phyloP scores from a whole-genome alignment of 2,113 vertebrate species.

The Clarias magur region DNA sequence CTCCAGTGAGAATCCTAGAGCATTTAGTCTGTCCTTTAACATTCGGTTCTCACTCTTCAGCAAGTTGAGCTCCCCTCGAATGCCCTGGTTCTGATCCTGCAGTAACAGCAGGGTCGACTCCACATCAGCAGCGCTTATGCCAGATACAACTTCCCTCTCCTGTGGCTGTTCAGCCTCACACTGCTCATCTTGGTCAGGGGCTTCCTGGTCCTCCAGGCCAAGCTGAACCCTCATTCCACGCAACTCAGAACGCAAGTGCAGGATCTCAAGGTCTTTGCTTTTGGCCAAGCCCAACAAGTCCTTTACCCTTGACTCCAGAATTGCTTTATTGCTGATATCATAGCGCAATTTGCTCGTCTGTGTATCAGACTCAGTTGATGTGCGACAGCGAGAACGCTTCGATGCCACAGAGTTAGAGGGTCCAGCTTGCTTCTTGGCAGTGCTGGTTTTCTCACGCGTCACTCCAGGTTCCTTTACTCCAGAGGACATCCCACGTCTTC shows the following conservation, averaged over 20 bases:
- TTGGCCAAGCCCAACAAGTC: constrained; percentile 81
- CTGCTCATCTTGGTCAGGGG: constrained; percentile 17
- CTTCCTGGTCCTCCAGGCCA: constrained; percentile 65
- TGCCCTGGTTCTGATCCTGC: constrained; percentile 84
- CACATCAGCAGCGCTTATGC: constrained; percentile 73
- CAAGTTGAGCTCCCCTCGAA: constrained; percentile 83
- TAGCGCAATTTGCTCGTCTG: constrained; percentile 85
- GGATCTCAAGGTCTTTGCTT: constrained; percentile 84
- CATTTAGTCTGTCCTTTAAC: constrained; percentile 86
- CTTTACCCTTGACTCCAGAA: constrained; percentile 81
- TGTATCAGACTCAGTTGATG: constrained; percentile 69
- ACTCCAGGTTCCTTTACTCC: constrained; percentile 77
- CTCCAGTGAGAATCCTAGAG: constrained; percentile 84
- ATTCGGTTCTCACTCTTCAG: constrained; percentile 89
- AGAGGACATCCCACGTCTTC: constrained; percentile 75
- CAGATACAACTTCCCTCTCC: constrained; percentile 68
- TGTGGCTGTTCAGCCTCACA: constrained; percentile 37
- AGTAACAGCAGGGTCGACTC: constrained; percentile 80
- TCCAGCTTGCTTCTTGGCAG: constrained; percentile 70
- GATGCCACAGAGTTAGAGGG: constrained; percentile 58
- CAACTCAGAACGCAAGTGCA: constrained; percentile 79
- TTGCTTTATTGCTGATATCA: constrained; percentile 83
- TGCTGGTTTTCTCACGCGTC: constrained; percentile 74
- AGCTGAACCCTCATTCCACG: constrained; percentile 81
- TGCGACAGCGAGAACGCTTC: constrained; percentile 79